Conservation (phyloP, 92 coral and sea anemone genomes). For the Desmophyllum pertusum region DNA sequence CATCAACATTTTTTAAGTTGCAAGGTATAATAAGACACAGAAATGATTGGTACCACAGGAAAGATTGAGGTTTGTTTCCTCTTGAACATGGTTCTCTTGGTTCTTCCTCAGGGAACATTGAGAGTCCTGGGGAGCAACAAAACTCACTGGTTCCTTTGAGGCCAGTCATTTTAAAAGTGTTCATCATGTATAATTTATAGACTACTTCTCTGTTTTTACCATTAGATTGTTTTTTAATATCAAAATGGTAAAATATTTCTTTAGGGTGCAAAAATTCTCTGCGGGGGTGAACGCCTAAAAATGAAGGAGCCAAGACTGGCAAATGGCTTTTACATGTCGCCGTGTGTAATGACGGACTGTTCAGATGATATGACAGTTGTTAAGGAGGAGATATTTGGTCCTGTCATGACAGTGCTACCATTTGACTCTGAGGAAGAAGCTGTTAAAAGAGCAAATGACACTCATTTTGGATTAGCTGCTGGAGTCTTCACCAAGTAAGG, state of each 20-base stretch:
- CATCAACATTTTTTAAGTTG: too few relatives aligned
- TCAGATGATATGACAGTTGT: conserved; percentile 93
- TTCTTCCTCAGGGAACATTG: too few relatives aligned
- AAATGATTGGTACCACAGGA: too few relatives aligned
- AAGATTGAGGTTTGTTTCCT: too few relatives aligned
- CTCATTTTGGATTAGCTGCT: conserved; percentile 90
- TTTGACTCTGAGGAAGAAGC: conserved; percentile 90
- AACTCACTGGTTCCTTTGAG: too few relatives aligned
- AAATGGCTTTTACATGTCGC: conserved; percentile 93
- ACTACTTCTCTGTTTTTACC: too few relatives aligned
- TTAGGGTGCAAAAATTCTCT: conserved; percentile 89
- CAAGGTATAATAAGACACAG: too few relatives aligned
- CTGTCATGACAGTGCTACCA: conserved; percentile 91
- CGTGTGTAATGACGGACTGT: conserved; percentile 95
- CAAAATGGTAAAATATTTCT: not conserved
- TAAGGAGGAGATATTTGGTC: conserved; percentile 97
- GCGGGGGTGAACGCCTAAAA: conserved; percentile 91
- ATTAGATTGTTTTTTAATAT: not conserved
- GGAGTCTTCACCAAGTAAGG: conserved; percentile 95
- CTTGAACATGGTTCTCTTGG: too few relatives aligned
- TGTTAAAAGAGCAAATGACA: conserved; percentile 84
- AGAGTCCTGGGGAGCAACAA: too few relatives aligned
- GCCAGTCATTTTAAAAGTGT: too few relatives aligned
- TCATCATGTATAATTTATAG: too few relatives aligned
- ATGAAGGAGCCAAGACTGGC: conserved; percentile 69